Evolutionary conservation across 92 coral and sea anemone genomes (phyloP), one percentile per base, ranked within the genome.

Genomic region (Heliopora coerulea): DNA sequence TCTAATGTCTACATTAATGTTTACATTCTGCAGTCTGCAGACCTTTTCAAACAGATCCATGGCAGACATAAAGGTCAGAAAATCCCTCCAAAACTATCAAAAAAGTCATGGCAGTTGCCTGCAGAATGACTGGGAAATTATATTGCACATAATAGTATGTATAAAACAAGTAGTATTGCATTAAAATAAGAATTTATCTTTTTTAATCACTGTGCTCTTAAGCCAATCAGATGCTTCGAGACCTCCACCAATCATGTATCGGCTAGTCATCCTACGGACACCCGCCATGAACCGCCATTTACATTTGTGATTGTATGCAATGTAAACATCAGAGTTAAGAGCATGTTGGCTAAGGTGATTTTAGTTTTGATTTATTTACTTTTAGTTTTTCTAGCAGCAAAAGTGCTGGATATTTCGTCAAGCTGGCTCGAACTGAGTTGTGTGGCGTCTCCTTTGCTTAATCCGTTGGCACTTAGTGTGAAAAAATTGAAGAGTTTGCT

Each of bases 401-500:
- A 91, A 68, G 56, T 88, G 37, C 89, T 95, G 34, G 99, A 95
- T 56, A 74, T 90, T 31, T 85, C 99, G 17, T 82, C 96, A 56
- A 82, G 89, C 41, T 95, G 99, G 99, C 73, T 95, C 12, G 96
- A 90, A 54, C 95, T 96, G 2, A 89, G 99, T 12, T 95, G 99
- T 58, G 73, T 90, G 24, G 99, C 96, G 15, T 78, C 91, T 19
- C 99, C 88, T 82, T 73, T 95, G 29, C 80, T 95, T 44, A 87
- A 88, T 44, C 99, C 99, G 46, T 90, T 95, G 56, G 81, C 99
- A n/a, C 79, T 95, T 56, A 95, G 99, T 65, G 99, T 95, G 9
- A 81, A 87, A 78, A 90, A 88, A 52, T 81, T 95, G 24, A 95
- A 95, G 67, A 81, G 91, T 35, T 85, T 95, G 60, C 86, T 95